Percentiles rank a stretch among this genome's conserved stretches.
Conservation (phyloP, 2,888 invertebrate species). For the Drosophila anomelani region DNA sequence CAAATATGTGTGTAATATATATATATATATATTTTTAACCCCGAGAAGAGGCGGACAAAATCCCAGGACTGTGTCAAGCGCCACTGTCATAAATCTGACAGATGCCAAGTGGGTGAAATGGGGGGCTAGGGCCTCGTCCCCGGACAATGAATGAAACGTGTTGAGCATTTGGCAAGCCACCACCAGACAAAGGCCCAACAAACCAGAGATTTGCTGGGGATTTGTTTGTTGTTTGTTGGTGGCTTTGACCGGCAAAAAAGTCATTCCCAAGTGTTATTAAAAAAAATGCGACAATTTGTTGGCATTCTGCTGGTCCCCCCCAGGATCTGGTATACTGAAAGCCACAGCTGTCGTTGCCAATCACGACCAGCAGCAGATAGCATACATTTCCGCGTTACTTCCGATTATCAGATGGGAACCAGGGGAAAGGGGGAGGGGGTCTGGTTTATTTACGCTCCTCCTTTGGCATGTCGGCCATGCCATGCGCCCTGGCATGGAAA, state of each 20-base stretch:
- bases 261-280: constrained; percentile 39
- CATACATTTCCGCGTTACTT: constrained; percentile 42
- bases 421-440: not conserved
- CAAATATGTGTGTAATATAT: constrained; percentile 1
- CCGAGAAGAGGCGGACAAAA: not conserved
- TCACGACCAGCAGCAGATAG: constrained; percentile 30
- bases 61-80: constrained; percentile 56
- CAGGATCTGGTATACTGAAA: constrained; percentile 8
- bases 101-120: constrained; percentile 52
- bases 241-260: constrained; percentile 16
- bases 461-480: constrained; percentile 37
- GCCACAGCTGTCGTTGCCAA: constrained; percentile 34
- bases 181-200: constrained; percentile 52
- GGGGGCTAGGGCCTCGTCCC: constrained; percentile 23
- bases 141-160: constrained; percentile 60
- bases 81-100: constrained; percentile 67
- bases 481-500: constrained; percentile 55
- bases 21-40: constrained; percentile 15
- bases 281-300: constrained; percentile 43
- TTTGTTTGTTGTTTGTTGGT: constrained; percentile 32
- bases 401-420: constrained; percentile 24
- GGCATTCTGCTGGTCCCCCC: constrained; percentile 13
- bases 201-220: constrained; percentile 42
- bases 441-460: constrained; percentile 3
- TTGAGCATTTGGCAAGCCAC: constrained; percentile 68